phyloP scores from a whole-genome alignment of 2,888 invertebrate genomes.

The Pyrrhia umbra region DNA sequence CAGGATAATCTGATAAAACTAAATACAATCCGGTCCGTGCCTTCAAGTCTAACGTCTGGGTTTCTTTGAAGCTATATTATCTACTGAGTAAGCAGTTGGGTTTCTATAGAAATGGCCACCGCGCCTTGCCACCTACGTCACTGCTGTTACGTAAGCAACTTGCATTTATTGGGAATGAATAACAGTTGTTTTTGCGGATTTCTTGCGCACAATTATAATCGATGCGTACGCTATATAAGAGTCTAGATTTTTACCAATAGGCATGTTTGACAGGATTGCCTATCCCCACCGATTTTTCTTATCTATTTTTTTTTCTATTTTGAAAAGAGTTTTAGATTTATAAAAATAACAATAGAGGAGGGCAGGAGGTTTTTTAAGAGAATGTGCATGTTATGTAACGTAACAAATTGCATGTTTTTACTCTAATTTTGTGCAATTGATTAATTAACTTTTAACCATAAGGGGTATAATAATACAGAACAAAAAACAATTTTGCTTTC shows the following conservation, averaged over 20 bases:
- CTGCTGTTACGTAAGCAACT: conserved; percentile 51
- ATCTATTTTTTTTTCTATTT: background rate
- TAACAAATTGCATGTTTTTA: background rate
- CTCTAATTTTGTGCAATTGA: background rate
- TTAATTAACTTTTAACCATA: background rate
- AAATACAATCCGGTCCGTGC: conserved; percentile 53
- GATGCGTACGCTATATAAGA: background rate
- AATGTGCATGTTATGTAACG: background rate
- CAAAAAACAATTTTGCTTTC: background rate
- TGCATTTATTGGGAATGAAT: conserved; percentile 31
- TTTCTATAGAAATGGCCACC: conserved; percentile 57
- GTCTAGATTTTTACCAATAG: no score
- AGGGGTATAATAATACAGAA: background rate
- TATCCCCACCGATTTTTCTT: no score
- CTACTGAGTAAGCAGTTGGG: conserved; percentile 69
- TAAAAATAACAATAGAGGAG: no score
- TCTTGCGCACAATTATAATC: conserved; percentile 1
- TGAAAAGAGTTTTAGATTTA: no score
- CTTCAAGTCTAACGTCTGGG: conserved; percentile 67
- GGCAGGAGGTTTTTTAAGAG: background rate
- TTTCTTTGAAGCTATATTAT: conserved; percentile 74
- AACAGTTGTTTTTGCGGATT: conserved; percentile 18
- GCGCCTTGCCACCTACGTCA: conserved; percentile 67
- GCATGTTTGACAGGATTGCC: no score
- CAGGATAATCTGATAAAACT: conserved; percentile 57